Evolutionary conservation across 2,797 vertebrate species (phyloP), one percentile per base, ranked within the genome.

Genomic region (Muscicapa comitata): DNA sequence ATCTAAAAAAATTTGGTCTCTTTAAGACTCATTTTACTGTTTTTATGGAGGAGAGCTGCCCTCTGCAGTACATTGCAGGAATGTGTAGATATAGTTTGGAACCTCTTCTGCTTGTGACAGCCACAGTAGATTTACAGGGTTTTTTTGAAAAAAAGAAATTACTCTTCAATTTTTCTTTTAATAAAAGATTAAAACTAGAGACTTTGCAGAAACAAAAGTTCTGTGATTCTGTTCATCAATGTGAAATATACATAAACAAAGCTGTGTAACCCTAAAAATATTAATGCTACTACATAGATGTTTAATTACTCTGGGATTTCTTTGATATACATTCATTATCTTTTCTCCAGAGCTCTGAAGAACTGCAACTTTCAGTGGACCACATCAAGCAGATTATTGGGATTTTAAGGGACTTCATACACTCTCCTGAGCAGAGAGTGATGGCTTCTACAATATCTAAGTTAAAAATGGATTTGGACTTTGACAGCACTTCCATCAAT

Each of bases 381-480:
- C 99, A 99, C 97, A 99, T 99, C 95, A 99, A 99, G 95, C 98
- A 99, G 97, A 99, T 99, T 94, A 99, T 99, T 97, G 98, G 98
- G 79, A 99, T 99, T 97, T 97, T 99, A 47, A 98, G 99, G 82
- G 98, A 99, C 97, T 99, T 99, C 97, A 99, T 99, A 93, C 98
- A 97, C 42, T 99, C 98, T 93, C 99, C 99, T 0, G 99, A 99
- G 98, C 97, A 98, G 55, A 98, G 98, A 35, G 98, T 99, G 93
- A 99, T 99, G 99, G 99, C 99, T 8, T 98, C 98, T 86, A 99
- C 98, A 82, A 99, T 99, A 97, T 99, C 98, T 85, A 99, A 99
- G 75, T 93, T 99, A 74, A 99, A 99, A 95, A 97, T 99, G 94
- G 99, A 99, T 97, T 98, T 99, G 67, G 98, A 99, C 94, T 99